phyloP scores from a whole-genome alignment of 2,113 vertebrate genomes.

The Megaleporinus macrocephalus region DNA sequence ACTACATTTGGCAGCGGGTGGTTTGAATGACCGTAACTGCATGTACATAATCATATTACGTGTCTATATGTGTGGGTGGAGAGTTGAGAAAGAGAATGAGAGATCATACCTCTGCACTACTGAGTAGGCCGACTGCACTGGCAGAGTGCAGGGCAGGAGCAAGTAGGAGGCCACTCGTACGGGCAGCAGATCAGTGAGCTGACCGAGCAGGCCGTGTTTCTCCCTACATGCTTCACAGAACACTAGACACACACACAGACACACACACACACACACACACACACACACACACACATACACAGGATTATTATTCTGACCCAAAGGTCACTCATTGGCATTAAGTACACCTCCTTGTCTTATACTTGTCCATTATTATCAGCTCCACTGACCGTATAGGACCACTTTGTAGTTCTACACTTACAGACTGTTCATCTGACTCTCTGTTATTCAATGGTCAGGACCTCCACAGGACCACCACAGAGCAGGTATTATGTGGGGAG shows the following conservation, averaged over 20 bases:
- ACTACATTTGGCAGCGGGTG: not conserved
- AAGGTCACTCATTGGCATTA: no score
- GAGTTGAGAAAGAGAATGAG: not conserved
- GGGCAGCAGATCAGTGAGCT: conserved; percentile 79
- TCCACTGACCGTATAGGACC: no score
- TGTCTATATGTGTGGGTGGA: not conserved
- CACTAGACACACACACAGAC: conserved; percentile 69
- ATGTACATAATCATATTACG: not conserved
- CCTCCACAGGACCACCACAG: no score
- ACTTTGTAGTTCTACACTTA: no score
- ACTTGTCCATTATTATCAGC: no score
- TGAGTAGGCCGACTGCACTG: conserved; percentile 82
- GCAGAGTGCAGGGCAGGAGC: conserved; percentile 87
- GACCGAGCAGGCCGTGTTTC: conserved; percentile 73
- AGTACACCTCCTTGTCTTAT: no score
- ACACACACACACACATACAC: not conserved
- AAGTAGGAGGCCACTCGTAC: conserved; percentile 84
- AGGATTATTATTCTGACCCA: no score
- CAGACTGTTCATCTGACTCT: no score
- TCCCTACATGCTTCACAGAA: conserved; percentile 80
- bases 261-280: not conserved
- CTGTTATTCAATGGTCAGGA: no score
- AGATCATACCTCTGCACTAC: conserved; percentile 79
- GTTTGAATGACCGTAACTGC: not conserved
- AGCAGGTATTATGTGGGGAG: no score